phyloP scores from a whole-genome alignment of 2,888 invertebrate genomes.

The Megastigmus dorsalis region DNA sequence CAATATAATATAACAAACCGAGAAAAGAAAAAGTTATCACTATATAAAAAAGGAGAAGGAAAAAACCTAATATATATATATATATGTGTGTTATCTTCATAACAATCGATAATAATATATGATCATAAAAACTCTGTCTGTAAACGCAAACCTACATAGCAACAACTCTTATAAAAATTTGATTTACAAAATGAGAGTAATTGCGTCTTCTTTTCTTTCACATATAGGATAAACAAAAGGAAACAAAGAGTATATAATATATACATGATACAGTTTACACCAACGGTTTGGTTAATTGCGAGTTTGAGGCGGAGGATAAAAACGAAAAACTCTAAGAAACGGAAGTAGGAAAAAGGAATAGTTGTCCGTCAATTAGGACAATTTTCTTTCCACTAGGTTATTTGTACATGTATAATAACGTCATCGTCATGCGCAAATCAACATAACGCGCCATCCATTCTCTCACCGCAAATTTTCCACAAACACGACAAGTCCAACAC shows the following conservation, averaged over 20 bases:
- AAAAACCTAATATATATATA: slow-evolving; percentile 2
- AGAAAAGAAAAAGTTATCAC: slow-evolving; percentile 10
- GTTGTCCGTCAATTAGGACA: not conserved
- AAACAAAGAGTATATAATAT: too few species aligned
- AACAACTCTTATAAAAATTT: slow-evolving; percentile 46
- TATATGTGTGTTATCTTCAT: not conserved
- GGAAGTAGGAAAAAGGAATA: not conserved
- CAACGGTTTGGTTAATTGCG: too few species aligned
- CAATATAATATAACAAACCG: slow-evolving; percentile 33
- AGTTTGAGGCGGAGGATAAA: not conserved
- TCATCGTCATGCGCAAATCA: not conserved
- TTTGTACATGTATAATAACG: slow-evolving; percentile 11
- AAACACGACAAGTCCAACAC: slow-evolving; percentile 5
- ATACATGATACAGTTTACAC: too few species aligned
- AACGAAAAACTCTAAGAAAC: not conserved
- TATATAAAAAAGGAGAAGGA: slow-evolving; percentile 2
- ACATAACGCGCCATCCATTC: not conserved
- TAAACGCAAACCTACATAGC: not conserved
- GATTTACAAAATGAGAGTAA: slow-evolving; percentile 40
- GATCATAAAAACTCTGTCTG: slow-evolving; percentile 37
- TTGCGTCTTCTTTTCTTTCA: too few species aligned
- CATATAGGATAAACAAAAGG: too few species aligned
- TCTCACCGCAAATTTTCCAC: not conserved
- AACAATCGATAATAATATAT: slow-evolving; percentile 40
- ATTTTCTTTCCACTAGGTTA: not conserved